phyloP scores from a whole-genome alignment of 2,113 vertebrate genomes.

The Sinocyclocheilus grahami region DNA sequence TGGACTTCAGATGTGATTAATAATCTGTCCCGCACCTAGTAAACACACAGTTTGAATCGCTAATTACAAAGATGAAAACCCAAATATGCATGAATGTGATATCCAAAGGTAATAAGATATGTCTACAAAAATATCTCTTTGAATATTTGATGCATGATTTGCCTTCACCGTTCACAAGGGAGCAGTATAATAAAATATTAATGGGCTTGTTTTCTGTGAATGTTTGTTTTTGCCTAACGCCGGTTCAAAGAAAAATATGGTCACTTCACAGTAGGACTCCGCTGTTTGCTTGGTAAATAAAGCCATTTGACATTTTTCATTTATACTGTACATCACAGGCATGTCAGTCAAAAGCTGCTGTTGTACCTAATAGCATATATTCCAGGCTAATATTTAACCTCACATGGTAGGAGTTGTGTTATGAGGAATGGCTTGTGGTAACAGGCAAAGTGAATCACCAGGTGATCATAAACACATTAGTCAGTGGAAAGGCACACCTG shows the following conservation, averaged over 20 bases:
- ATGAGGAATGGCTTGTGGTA: constrained; percentile 50
- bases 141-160: constrained; percentile 69
- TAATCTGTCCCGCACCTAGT: constrained; percentile 64
- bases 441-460: constrained; percentile 52
- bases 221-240: constrained; percentile 69
- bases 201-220: constrained; percentile 63
- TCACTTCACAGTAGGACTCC: constrained; percentile 52
- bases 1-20: constrained; percentile 72
- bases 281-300: constrained; percentile 64
- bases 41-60: constrained; percentile 58
- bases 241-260: constrained; percentile 65
- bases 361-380: constrained; percentile 56
- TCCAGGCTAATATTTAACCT: constrained; percentile 68
- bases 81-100: constrained; percentile 50
- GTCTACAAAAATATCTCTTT: constrained; percentile 53
- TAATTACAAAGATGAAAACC: constrained; percentile 58
- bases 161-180: constrained; percentile 61
- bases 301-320: constrained; percentile 65
- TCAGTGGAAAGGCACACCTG: constrained; percentile 65
- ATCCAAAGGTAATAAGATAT: constrained; percentile 54
- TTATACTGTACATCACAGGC: constrained; percentile 63
- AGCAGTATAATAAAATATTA: constrained; percentile 69
- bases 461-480: constrained; percentile 63
- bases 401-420: constrained; percentile 53
- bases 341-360: constrained; percentile 64